These are phyloP conservation scores for Chaetodon trifascialis DNA, from an alignment of 2,113 vertebrate species.

Conservation along the genomic window DNA sequence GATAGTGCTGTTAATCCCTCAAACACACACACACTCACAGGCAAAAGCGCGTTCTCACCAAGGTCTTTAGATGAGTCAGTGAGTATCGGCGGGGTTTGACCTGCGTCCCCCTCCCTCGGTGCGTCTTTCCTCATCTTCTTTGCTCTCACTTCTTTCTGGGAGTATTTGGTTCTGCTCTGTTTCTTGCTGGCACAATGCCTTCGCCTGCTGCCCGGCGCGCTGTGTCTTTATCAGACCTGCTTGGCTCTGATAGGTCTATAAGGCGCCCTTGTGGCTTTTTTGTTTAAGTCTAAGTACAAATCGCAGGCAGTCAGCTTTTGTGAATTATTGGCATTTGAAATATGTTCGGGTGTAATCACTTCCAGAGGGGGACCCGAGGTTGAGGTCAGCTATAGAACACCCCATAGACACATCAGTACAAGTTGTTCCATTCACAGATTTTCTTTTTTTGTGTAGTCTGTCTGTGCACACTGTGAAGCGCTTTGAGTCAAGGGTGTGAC, in stretches of 20 bases:
- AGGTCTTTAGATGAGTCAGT: slow-evolving; percentile 56
- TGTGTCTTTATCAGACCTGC: slow-evolving; percentile 40
- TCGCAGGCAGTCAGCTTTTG: neutral
- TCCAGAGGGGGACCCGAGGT: neutral
- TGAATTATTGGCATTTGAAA: slow-evolving; percentile 15
- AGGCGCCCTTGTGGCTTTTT: neutral
- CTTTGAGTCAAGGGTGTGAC: neutral
- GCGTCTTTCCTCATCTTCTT: slow-evolving; percentile 33
- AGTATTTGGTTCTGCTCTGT: slow-evolving; percentile 54
- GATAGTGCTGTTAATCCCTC: slow-evolving; percentile 69
- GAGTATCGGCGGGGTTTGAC: slow-evolving; percentile 58
- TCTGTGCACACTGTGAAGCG: neutral
- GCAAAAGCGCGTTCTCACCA: slow-evolving; percentile 25
- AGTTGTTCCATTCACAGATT: neutral
- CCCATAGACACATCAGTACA: neutral
- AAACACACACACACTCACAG: slow-evolving; percentile 50
- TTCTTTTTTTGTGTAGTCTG: neutral
- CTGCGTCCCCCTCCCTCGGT: slow-evolving; percentile 28
- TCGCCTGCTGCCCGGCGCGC: slow-evolving; percentile 3
- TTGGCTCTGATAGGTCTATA: slow-evolving; percentile 33
- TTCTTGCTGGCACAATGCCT: slow-evolving; percentile 37
- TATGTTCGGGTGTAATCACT: neutral
- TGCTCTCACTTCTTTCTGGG: neutral
- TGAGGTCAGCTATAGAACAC: neutral
- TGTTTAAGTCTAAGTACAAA: slow-evolving; percentile 4